These are phyloP conservation scores for Myzus persicae DNA, from an alignment of 1,140 invertebrate species.

Conservation along the genomic window DNA sequence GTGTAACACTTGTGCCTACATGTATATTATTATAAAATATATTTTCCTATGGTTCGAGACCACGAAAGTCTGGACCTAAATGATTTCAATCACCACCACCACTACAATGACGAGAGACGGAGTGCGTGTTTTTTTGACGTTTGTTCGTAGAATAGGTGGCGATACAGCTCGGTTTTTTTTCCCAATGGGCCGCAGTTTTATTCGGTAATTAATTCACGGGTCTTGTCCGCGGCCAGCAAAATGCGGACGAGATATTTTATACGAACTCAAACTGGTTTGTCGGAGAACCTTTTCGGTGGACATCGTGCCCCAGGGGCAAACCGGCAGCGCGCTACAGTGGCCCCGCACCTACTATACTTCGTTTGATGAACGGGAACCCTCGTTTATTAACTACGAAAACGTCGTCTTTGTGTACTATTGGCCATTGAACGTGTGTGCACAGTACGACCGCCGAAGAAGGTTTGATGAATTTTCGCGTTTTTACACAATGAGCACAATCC, in stretches of 20 bases:
- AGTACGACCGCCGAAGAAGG: neutral
- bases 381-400: neutral
- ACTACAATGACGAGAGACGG: no score
- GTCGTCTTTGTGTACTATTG: neutral
- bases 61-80: neutral
- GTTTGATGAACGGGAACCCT: neutral
- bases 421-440: no score
- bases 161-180: neutral
- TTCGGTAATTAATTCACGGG: constrained; percentile 40
- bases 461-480: neutral
- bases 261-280: constrained; percentile 25
- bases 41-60: no score
- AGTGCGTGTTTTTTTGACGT: neutral
- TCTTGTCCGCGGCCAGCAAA: neutral
- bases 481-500: neutral
- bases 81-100: neutral
- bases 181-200: neutral
- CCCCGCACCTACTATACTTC: neutral
- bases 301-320: neutral
- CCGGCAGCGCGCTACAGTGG: neutral
- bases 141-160: neutral
- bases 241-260: neutral
- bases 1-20: neutral
- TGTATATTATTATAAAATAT: no score
- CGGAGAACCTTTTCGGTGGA: constrained; percentile 41